Evolutionary conservation across 2,888 invertebrate species (phyloP).

Genomic region (Euplagia quadripunctaria): DNA sequence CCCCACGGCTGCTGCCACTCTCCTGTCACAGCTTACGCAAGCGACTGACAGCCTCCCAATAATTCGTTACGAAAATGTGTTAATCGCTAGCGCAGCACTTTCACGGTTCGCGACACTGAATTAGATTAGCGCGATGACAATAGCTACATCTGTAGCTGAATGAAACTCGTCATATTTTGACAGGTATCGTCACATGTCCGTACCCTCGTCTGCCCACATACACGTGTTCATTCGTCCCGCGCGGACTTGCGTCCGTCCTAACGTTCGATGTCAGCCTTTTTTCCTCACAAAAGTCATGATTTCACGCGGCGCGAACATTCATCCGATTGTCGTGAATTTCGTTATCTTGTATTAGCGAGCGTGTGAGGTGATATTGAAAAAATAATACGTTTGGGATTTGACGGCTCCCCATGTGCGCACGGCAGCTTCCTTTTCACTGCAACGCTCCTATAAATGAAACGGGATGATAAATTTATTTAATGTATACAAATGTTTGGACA

Average conservation of each 20-base stretch:
- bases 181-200: conserved; percentile 81
- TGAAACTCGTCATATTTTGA: conserved; percentile 85
- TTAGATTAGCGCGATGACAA: conserved; percentile 85
- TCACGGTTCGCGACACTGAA: conserved; percentile 82
- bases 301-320: conserved; percentile 87
- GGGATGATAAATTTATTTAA: conserved; percentile 87
- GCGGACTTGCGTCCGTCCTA: conserved; percentile 61
- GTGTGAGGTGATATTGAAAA: conserved; percentile 83
- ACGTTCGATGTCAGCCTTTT: conserved; percentile 70
- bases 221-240: conserved; percentile 80
- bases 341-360: conserved; percentile 83
- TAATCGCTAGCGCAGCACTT: conserved; percentile 81
- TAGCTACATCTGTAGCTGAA: conserved; percentile 83
- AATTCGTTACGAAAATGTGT: conserved; percentile 86
- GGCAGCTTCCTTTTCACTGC: conserved; percentile 85
- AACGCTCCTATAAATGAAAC: conserved; percentile 78
- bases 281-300: conserved; percentile 82
- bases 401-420: conserved; percentile 83
- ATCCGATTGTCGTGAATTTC: conserved; percentile 84
- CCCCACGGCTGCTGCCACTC: conserved; percentile 82
- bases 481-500: conserved; percentile 88
- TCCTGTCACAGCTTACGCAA: conserved; percentile 87
- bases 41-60: conserved; percentile 84
- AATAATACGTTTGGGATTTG: conserved; percentile 86
- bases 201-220: conserved; percentile 84